Base-by-base conservation (phyloP, 2,888 invertebrate genomes). In the Drosophila longiperda region DNA sequence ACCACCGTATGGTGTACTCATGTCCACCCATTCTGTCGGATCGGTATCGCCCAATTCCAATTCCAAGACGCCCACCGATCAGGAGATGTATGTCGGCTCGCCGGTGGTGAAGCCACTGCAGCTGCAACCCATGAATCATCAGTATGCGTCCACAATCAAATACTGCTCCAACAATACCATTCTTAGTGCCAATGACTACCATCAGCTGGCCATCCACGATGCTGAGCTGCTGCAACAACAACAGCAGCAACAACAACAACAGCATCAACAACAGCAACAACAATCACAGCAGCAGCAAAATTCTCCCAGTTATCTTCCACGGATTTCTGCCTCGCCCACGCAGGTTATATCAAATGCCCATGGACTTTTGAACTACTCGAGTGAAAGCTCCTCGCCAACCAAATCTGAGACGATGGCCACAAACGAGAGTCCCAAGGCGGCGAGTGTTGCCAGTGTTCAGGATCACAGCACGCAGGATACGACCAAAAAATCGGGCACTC, bases 401-500 rank as follows among this genome's bases (percentile, higher is more conserved):
- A 90, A 88, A 34, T 83, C 77, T 2, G 89, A 84, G 0, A 26
- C 82, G 26, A 50, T 76, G 42, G 58, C 76, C 2, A 45, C 66
- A 9, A 70, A 63, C 3, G 77, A 62, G n/a, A 72, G 36, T 15
- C 38, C 81, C 40, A 84, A 88, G 67, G 11, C 58, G 2, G 11
- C 55, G 3, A 74, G 23, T 11, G 57, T 54, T 15, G 12, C 72
- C 33, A 54, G 52, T 38, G 63, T 61, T 11, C 92, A 90, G 70
- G 92, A 92, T 38, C 78, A 80, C 5, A 85, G 88, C 8, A 80
- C 90, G 9, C 90, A 93, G 32, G 92, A 92, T 66, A 92, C 92
- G 4, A 92, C 92, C 36, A 93, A 93, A 75, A 95, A 94, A 80
- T 95, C 96, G 1, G 96, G 97, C 38, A 94, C 95, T 29, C 94